A percentile compares a stretch with the other conserved stretches of the same genome.
These are phyloP conservation scores for Drosophila meridiana DNA, from an alignment of 2,888 invertebrate genomes.

Conservation along the genomic window DNA sequence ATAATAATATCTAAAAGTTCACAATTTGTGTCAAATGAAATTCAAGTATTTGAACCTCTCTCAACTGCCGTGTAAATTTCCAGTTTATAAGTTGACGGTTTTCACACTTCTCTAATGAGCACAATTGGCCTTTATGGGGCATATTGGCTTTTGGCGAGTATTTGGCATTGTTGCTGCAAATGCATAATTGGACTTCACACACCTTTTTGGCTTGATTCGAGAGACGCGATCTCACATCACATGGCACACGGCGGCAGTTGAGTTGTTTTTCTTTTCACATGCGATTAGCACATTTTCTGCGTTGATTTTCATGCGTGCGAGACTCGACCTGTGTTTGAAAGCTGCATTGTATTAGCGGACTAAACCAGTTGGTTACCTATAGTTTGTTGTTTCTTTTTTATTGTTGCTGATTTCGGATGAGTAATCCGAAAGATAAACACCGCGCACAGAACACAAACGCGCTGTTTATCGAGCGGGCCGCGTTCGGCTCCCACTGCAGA, in stretches of 20 bases:
- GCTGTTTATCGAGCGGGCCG: constrained; percentile 42
- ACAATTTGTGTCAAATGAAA: constrained; percentile 2
- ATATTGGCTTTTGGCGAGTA: constrained; percentile 6
- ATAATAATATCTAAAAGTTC: background rate
- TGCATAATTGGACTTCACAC: constrained; percentile 30
- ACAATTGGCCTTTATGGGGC: constrained; percentile 31
- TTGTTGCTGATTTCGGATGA: constrained; percentile 42
- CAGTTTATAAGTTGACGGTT: constrained; percentile 10
- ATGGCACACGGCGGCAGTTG: constrained; percentile 45
- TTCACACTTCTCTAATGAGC: constrained; percentile 36
- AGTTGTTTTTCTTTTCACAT: constrained; percentile 5
- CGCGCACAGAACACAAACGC: constrained; percentile 20
- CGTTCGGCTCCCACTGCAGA: constrained; percentile 33
- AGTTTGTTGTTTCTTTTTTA: background rate
- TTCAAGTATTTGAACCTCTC: background rate
- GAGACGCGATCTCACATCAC: constrained; percentile 61
- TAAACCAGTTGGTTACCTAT: constrained; percentile 40
- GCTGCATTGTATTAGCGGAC: constrained; percentile 45
- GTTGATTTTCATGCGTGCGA: constrained; percentile 10
- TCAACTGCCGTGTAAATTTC: constrained; percentile 14
- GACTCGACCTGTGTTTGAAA: constrained; percentile 20
- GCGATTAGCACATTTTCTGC: constrained; percentile 45
- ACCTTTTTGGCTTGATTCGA: constrained; percentile 41
- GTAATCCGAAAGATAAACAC: constrained; percentile 67
- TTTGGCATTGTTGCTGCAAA: constrained; percentile 2